Evolutionary conservation across 2,888 invertebrate species (phyloP).

Genomic region (Melanostoma mellinum): DNA sequence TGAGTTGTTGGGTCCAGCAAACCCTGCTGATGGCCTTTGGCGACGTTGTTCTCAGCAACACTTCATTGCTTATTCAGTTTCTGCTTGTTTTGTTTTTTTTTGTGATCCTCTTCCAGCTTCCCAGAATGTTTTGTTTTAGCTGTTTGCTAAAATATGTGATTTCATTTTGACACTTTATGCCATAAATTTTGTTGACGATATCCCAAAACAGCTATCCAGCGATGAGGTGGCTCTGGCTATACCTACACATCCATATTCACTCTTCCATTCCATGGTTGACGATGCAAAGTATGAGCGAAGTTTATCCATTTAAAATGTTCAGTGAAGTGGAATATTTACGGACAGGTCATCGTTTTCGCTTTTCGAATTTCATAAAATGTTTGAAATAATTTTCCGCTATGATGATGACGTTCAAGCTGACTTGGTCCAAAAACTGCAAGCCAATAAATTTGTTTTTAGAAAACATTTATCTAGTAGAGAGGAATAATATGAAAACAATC

Average conservation of each 20-base stretch:
- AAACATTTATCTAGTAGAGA: too few species aligned
- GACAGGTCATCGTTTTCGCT: neutral
- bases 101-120: neutral
- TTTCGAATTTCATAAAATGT: too few species aligned
- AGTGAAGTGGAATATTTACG: slow-evolving; percentile 15
- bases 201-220: too few species aligned
- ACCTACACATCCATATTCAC: too few species aligned
- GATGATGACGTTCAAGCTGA: neutral
- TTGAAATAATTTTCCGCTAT: too few species aligned
- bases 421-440: too few species aligned
- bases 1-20: too few species aligned
- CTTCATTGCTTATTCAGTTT: slow-evolving; percentile 24
- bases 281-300: neutral
- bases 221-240: neutral
- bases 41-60: slow-evolving; percentile 2
- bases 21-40: slow-evolving; percentile 24
- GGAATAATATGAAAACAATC: too few species aligned
- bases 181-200: slow-evolving; percentile 14
- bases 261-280: too few species aligned
- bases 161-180: slow-evolving; percentile 7
- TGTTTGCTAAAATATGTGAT: slow-evolving; percentile 18
- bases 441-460: too few species aligned
- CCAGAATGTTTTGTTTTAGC: slow-evolving; percentile 16
- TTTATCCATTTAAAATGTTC: slow-evolving; percentile 12
- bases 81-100: neutral